Base-by-base conservation (phyloP, 2,113 vertebrate species). In the Pimephales promelas region DNA sequence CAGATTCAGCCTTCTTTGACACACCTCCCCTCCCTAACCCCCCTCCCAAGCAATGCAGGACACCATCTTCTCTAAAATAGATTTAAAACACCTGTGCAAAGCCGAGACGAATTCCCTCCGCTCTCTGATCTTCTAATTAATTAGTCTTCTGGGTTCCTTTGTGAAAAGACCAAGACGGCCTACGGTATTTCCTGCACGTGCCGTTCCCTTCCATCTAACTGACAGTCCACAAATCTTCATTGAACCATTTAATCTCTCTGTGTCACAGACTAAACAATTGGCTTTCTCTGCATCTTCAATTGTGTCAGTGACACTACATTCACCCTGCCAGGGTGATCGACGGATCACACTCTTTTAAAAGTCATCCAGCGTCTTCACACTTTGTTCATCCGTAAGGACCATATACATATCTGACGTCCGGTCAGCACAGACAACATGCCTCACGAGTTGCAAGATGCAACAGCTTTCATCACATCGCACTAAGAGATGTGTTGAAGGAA, bases 241-340 rank as follows among this genome's bases (percentile, higher is more conserved):
- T 62, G 86, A 72, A 83, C 86, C 54, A 71, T 83, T 85, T 85
- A 85, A 83, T 85, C 81, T 85, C 77, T 79, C 64, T 43, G 16
- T 83, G 61, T 77, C 77, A 81, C 5, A 28, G 31, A 81, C 62
- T 76, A 84, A 85, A 83, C 45, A 68, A 77, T 71, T 77, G 81
- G 72, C 40, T 81, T 82, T 82, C 59, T 36, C 66, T 1, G 47
- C 1, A 13, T 59, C 13, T 68, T 11, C 40, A 57, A 40, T 62
- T 85, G 59, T 54, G 61, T 81, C 59, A 76, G 76, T 34, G 84
- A 74, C 61, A 74, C 66, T 54, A 36, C 76, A 61, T 81, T 43
- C 82, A 31, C 80, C 70, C 81, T 28, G 45, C 34, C 62, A 81
- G 77, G 43, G 56, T 70, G 49, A 85, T 79, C 22, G 24, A 24